These are phyloP conservation scores for Aphelenchoides avenae DNA, from an alignment of 1,140 invertebrate genomes.

Conservation along the genomic window DNA sequence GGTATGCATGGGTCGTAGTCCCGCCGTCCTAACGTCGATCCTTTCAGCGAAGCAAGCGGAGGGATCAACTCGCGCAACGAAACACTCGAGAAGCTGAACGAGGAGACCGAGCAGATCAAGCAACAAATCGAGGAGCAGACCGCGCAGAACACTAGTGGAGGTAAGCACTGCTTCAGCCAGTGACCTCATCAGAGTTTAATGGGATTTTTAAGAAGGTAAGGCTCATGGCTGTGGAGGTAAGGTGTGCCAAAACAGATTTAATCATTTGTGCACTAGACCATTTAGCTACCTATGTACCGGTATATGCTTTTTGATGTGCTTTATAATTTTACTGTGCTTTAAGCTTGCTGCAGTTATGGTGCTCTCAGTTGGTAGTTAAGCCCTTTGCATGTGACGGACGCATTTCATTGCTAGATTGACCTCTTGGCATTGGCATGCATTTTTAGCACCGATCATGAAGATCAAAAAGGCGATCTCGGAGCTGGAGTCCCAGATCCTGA, in stretches of 20 bases:
- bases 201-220: conserved; percentile 4
- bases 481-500: conserved; percentile 78
- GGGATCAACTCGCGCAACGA: conserved; percentile 77
- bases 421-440: background rate
- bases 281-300: background rate
- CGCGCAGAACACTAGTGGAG: conserved; percentile 55
- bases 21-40: conserved; percentile 12
- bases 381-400: too few relatives aligned
- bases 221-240: background rate
- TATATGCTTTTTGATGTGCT: background rate
- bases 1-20: background rate
- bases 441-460: conserved; percentile 73
- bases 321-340: background rate
- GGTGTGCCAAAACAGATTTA: background rate
- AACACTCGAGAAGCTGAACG: conserved; percentile 71
- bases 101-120: conserved; percentile 80
- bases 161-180: conserved; percentile 3
- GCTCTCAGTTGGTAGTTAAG: too few relatives aligned
- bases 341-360: background rate
- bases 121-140: conserved; percentile 79
- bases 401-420: too few relatives aligned
- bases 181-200: conserved; percentile 1
- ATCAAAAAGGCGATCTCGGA: conserved; percentile 78
- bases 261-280: background rate
- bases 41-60: conserved; percentile 70